Percentiles rank a stretch among this genome's conserved stretches.
These are phyloP conservation scores for Zapornia atra DNA, from an alignment of 2,113 vertebrate genomes.

Conservation along the genomic window DNA sequence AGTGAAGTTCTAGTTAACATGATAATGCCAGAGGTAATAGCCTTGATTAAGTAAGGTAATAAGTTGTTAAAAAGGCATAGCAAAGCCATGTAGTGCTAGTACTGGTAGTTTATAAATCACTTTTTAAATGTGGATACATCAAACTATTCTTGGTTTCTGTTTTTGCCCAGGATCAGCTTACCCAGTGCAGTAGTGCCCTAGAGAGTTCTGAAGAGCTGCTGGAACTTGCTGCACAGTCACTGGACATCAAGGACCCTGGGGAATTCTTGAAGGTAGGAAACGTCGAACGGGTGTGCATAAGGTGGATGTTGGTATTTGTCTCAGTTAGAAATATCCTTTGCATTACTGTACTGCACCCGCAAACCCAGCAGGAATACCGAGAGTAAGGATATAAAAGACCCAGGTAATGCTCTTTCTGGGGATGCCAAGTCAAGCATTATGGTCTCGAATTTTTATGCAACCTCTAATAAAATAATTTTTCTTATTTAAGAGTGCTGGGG, in stretches of 20 bases:
- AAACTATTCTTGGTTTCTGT: background rate
- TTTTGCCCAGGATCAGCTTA: conserved; percentile 81
- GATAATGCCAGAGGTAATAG: background rate
- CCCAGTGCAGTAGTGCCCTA: conserved; percentile 84
- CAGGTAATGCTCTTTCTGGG: background rate
- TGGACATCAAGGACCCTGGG: conserved; percentile 83
- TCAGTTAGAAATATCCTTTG: background rate
- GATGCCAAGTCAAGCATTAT: background rate
- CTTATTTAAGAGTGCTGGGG: background rate
- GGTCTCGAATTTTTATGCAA: background rate
- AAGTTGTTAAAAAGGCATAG: background rate
- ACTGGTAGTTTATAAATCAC: background rate
- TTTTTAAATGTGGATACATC: background rate
- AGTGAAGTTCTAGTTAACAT: background rate
- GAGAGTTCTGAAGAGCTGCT: conserved; percentile 88
- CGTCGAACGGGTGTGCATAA: background rate
- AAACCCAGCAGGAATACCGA: background rate
- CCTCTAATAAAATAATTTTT: background rate
- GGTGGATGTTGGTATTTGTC: background rate
- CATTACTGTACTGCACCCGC: background rate
- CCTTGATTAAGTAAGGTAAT: background rate
- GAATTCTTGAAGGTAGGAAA: conserved; percentile 87
- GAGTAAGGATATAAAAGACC: background rate
- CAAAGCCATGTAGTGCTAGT: background rate
- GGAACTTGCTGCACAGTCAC: conserved; percentile 82